Percentiles rank a stretch among this genome's conserved stretches.
Evolutionary conservation across 53 echinoderm and acorn worm species (phyloP).

Genomic region (Paracentrotus lividus): DNA sequence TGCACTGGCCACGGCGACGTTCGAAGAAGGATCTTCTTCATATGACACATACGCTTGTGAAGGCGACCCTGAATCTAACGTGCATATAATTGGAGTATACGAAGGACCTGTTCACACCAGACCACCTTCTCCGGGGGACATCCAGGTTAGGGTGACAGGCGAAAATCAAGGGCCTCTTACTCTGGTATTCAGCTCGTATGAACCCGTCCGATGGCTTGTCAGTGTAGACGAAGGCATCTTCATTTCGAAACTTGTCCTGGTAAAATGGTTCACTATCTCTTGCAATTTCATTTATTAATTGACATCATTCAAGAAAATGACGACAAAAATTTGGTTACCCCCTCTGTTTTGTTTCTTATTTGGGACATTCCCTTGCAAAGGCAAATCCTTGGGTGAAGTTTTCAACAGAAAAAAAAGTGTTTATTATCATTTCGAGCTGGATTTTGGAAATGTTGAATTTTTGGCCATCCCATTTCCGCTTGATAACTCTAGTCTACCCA

Average conservation of each 20-base stretch:
- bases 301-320: no score
- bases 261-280: no score
- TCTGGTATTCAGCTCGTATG: slow-evolving; percentile 79
- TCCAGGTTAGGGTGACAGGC: slow-evolving; percentile 72
- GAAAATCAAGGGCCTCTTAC: slow-evolving; percentile 72
- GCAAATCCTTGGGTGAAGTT: no score
- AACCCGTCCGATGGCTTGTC: slow-evolving; percentile 87
- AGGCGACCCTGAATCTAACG: slow-evolving; percentile 56
- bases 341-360: no score
- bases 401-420: no score
- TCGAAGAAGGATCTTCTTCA: slow-evolving; percentile 34
- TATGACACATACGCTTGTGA: slow-evolving; percentile 78
- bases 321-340: no score
- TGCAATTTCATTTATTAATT: no score
- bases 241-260: slow-evolving; percentile 77
- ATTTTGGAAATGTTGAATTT: no score
- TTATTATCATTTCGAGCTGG: no score
- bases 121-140: slow-evolving; percentile 82
- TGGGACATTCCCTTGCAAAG: no score
- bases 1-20: slow-evolving; percentile 44
- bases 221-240: slow-evolving; percentile 59
- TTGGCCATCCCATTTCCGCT: no score
- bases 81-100: slow-evolving; percentile 83
- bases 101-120: slow-evolving; percentile 85
- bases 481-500: no score